Percentiles rank a stretch among this genome's conserved stretches.
Conservation (phyloP, 2,888 invertebrate genomes). For the Sinohyriopsis cumingii region DNA sequence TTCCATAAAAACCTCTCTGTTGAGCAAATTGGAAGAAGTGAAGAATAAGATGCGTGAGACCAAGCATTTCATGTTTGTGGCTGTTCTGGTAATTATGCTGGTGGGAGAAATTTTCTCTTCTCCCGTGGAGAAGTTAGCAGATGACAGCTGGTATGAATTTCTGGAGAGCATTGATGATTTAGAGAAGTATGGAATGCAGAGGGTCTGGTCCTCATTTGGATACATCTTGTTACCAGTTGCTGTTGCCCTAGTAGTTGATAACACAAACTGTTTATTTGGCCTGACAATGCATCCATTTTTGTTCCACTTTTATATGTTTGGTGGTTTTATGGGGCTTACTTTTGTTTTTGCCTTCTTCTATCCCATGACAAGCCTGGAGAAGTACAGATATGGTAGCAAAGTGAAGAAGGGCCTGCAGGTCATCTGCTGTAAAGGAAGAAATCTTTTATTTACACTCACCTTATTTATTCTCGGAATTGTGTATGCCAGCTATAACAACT, state of each 20-base stretch:
- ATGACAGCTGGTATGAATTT: conserved; percentile 69
- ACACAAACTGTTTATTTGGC: conserved; percentile 62
- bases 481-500: conserved; percentile 60
- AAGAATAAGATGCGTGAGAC: conserved; percentile 40
- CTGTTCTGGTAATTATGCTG: conserved; percentile 57
- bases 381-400: conserved; percentile 53
- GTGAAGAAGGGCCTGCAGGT: conserved; percentile 53
- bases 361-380: conserved; percentile 57
- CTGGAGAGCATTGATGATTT: conserved; percentile 65
- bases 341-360: conserved; percentile 59
- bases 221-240: conserved; percentile 60
- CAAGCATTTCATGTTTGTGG: conserved; percentile 49
- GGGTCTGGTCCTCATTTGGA: conserved; percentile 61
- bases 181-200: conserved; percentile 67
- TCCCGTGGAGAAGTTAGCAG: conserved; percentile 64
- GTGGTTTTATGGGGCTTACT: conserved; percentile 51
- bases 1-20: conserved; percentile 1
- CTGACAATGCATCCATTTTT: conserved; percentile 59
- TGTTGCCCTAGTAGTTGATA: conserved; percentile 57
- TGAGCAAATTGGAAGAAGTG: conserved; percentile 22
- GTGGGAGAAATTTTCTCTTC: conserved; percentile 60
- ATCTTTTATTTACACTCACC: conserved; percentile 54
- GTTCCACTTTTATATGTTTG: conserved; percentile 66
- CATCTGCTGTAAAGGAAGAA: conserved; percentile 57
- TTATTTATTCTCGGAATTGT: conserved; percentile 61